Percentiles rank a stretch among this genome's conserved stretches.
phyloP scores from a whole-genome alignment of 2,797 vertebrate genomes.

The Vespertilio murinus region DNA sequence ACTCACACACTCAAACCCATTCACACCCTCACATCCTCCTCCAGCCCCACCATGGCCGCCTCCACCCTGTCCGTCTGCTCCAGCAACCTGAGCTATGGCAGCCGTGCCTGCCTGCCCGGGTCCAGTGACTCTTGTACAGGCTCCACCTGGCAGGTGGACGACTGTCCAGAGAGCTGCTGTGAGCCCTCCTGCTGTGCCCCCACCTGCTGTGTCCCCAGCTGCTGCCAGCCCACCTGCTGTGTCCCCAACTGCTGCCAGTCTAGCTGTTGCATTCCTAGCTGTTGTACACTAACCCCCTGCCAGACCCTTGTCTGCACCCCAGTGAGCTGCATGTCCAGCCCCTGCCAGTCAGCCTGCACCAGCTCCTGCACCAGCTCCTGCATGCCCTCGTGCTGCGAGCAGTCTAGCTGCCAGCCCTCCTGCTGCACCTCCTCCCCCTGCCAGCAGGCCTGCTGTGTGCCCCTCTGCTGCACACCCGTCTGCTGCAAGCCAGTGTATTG shows the following conservation, averaged over 20 bases:
- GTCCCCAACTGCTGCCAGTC: too few species aligned
- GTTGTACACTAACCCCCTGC: too few species aligned
- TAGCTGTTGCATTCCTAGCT: too few species aligned
- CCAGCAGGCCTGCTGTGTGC: not conserved
- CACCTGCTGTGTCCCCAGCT: too few species aligned
- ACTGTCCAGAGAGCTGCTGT: not conserved
- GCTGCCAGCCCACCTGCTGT: too few species aligned
- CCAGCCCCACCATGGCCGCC: not conserved
- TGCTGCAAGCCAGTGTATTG: not conserved
- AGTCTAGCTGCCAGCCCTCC: not conserved
- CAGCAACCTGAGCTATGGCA: not conserved
- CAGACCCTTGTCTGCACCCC: not conserved
- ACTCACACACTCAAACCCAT: not conserved
- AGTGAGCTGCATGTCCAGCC: not conserved
- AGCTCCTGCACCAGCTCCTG: not conserved
- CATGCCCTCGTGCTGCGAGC: not conserved
- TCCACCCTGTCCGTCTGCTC: not conserved
- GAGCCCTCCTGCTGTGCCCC: too few species aligned
- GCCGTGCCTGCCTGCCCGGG: too few species aligned
- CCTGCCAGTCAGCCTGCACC: not conserved
- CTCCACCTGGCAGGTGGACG: too few species aligned
- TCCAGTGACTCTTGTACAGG: too few species aligned
- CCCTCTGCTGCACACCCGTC: accelerated
- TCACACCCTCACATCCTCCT: not conserved
- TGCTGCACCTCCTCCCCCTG: not conserved